Evolutionary conservation across 2,888 invertebrate species (phyloP), one percentile per base, ranked within the genome.

Genomic region (Eupithecia dodoneata): DNA sequence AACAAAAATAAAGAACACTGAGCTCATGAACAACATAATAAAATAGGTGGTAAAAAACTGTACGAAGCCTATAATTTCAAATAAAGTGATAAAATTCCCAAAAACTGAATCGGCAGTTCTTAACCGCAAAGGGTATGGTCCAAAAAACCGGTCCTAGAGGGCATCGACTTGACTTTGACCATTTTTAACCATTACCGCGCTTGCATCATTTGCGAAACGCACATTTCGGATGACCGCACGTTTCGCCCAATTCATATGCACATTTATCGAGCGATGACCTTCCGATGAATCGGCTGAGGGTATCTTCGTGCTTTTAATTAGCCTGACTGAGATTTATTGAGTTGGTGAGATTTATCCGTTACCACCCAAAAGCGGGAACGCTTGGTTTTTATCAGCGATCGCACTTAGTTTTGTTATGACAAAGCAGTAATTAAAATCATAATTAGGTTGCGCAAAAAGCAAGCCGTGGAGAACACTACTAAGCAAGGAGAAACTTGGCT

Each of bases 131-230:
- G 87, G 86, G 86, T 86, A 85, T 74, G 75, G 73, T 85, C 83
- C 81, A 82, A 88, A 59, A 88, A 91, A 91, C 93, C 87, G 84
- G 92, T 92, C 87, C 73, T 75, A 74, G 79, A 85, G 93, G 91
- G 81, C 93, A 90, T 87, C 90, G 93, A 92, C 93, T 86, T 87
- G 89, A 89, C 90, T 88, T 87, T 87, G 88, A 85, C 88, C 89
- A 90, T 91, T 88, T 88, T 87, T 87, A 88, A 85, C 88, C 90
- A 90, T 91, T 90, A 91, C 89, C 83, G 83, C 84, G 83, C 87
- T 92, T 93, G 93, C 91, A 91, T 93, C 90, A 92, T 69, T 87
- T 85, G 86, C 87, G 83, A 85, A 82, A 82, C 80, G 84, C 83
- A 84, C 84, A 85, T 87, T 89, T 84, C 79, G 85, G 86, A 85